Evolutionary conservation across 1,140 invertebrate genomes (phyloP), one percentile per base, ranked within the genome.

Genomic region (Pissodes strobi): DNA sequence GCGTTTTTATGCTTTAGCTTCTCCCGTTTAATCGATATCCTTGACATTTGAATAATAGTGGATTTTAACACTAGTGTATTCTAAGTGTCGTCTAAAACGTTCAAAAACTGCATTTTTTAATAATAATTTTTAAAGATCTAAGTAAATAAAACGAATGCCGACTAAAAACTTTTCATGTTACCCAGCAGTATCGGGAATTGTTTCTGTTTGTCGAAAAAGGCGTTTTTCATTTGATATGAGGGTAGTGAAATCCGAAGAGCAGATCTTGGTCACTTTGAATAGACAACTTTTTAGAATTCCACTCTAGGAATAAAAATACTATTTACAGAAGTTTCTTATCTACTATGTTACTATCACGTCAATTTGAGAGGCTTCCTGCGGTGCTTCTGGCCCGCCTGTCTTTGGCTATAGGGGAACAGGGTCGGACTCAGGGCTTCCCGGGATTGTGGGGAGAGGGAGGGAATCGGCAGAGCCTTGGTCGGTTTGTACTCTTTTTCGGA

Each of bases 401-500:
- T 37, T 17, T 60, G 37, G n/a, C 45, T 59, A 13, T 17, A 22
- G 1, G 66, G 69, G 45, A 78, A 76, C 41, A 78, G 61, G 12
- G 68, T 53, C 12, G 76, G 73, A 19, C 69, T 74, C 5, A 85
- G 72, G 39, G 77, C 79, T 21, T 81, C 74, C 17, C 79, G 76
- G 0, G 79, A 73, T 3, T 70, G 72, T 5, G 79, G 61, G 22
- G 82, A 78, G 15, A 82, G 76, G 15, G 78, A 74, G 2, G 82
- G 78, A 59, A 87, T 82, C 38, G 76, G 75, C n/a, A 87, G 79
- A 57, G 79, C 72, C 65, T 82, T 84, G 23, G 72, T 80, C n/a
- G 66, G 70, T 69, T 77, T 78, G 70, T 81, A 82, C 71, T 87
- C 82, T 23, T 82, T 82, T 72, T 85, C 83, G 5, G 79, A 68